Base-by-base conservation (phyloP, 2,888 invertebrate genomes). In the Shargacucullia verbasci region DNA sequence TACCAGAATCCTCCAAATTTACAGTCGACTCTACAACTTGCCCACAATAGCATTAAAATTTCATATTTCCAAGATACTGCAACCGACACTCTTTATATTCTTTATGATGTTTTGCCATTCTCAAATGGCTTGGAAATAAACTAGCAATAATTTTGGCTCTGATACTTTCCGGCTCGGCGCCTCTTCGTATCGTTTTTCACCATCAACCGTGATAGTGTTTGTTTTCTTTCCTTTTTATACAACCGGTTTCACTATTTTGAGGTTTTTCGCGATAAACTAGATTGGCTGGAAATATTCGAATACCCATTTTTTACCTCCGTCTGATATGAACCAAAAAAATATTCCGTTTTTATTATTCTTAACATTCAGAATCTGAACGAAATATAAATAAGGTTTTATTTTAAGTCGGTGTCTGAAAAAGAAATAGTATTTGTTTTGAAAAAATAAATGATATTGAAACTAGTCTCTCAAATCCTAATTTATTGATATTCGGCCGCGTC, bases 201-300 rank as follows among this genome's bases (percentile, higher is more conserved):
- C 69, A 71, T 62, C 75, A 44, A 31, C 50, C 53, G 27, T 33
- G 52, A 47, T 52, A 58, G 52, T 52, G 34, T 71, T 71, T 62
- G 46, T 56, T 68, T 54, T 59, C 46, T 43, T 59, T 60, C 35
- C 34, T 60, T 70, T 60, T 57, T 43, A 57, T 47, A 52, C 31
- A 46, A 34, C 27, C 15, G 14, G 27, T 29, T 29, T 29, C 29
- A 29, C 29, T 61, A 33, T 40, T 52, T 41, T 41, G 41, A 47
- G 37, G 44, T 43, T 39, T 54, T 55, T 35, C 44, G 11, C 69
- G 46, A 56, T 56, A 49, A 68, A 68, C 9, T 56, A 41, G 55
- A 61, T 61, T 61, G 62, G 33, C 35, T 10, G 55, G 68, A 55
- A 68, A 68, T 65, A 61, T 65, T 61, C 40, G 45, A 46, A 34